These are phyloP conservation scores for Ephialtes manifestator DNA, from an alignment of 2,888 invertebrate species.

Conservation along the genomic window DNA sequence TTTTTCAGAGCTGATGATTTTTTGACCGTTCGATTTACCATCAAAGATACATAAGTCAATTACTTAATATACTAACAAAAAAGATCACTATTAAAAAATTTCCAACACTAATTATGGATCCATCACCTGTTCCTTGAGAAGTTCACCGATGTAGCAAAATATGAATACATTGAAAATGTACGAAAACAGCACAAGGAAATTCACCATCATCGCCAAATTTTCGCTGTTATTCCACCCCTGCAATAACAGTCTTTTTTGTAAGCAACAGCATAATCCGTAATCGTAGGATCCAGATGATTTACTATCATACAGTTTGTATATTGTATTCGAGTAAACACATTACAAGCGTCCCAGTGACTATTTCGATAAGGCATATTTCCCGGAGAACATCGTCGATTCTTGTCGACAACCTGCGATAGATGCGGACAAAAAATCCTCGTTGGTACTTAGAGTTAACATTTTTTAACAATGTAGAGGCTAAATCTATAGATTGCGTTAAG, in stretches of 20 bases:
- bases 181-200: slow-evolving; percentile 55
- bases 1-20: no score
- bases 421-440: neutral
- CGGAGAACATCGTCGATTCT: slow-evolving; percentile 55
- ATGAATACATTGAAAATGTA: slow-evolving; percentile 69
- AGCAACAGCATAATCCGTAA: neutral
- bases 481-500: neutral
- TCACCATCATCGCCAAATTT: slow-evolving; percentile 56
- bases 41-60: no score
- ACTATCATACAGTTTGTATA: slow-evolving; percentile 80
- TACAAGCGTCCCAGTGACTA: slow-evolving; percentile 78
- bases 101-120: neutral
- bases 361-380: slow-evolving; percentile 63
- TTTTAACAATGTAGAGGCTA: neutral
- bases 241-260: slow-evolving; percentile 11
- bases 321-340: slow-evolving; percentile 79
- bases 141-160: slow-evolving; percentile 69
- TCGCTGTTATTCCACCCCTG: slow-evolving; percentile 64
- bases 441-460: neutral
- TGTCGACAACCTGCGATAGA: slow-evolving; percentile 36
- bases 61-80: no score
- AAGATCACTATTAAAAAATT: no score
- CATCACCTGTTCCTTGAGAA: slow-evolving; percentile 64
- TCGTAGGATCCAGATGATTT: slow-evolving; percentile 17
- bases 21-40: no score